phyloP scores from a whole-genome alignment of 2,113 vertebrate species.

The Hymenochirus boettgeri region DNA sequence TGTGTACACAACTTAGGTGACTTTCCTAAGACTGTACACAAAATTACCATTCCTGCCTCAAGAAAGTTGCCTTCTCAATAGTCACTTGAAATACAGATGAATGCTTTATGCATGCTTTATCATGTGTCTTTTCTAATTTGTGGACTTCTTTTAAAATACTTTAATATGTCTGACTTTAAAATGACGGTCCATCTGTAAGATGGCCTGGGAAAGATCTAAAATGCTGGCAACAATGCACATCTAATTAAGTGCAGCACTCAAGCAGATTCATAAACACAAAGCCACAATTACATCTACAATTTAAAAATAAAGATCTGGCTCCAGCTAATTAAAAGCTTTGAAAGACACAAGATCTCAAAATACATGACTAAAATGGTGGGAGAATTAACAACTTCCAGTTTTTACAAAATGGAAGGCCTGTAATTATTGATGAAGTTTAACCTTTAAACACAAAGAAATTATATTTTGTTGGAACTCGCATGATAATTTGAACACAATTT shows the following conservation, averaged over 20 bases:
- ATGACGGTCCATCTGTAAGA: background rate
- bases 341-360: background rate
- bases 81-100: too few species aligned
- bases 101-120: too few species aligned
- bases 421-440: conserved; percentile 5
- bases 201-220: background rate
- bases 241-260: background rate
- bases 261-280: conserved; percentile 1
- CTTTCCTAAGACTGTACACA: too few species aligned
- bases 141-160: background rate
- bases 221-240: conserved; percentile 4
- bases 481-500: background rate
- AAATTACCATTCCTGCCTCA: too few species aligned
- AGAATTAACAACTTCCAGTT: background rate
- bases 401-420: background rate
- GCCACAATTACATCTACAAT: conserved; percentile 2
- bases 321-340: background rate
- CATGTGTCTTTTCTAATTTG: too few species aligned
- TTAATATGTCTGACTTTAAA: conserved; percentile 1
- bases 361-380: background rate
- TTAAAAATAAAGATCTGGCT: background rate
- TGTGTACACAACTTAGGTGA: too few species aligned
- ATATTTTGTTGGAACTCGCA: background rate
- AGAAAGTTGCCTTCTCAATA: too few species aligned
- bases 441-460: background rate